phyloP scores from a whole-genome alignment of 2,888 invertebrate genomes.

The Chelonus formosanus region DNA sequence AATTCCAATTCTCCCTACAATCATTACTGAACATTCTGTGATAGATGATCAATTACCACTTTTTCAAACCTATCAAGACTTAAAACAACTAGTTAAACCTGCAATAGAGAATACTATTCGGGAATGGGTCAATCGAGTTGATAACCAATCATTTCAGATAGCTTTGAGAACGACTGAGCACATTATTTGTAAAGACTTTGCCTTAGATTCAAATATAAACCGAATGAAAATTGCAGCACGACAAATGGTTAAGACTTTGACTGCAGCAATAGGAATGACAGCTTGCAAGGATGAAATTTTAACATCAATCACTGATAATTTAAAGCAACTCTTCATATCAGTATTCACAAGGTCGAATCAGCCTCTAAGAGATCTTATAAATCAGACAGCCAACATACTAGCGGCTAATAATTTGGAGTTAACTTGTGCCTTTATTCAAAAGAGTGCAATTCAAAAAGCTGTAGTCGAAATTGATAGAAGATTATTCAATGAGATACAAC shows the following conservation, averaged over 20 bases:
- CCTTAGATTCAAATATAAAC: slow-evolving; percentile 92
- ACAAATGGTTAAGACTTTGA: slow-evolving; percentile 94
- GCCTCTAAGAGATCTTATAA: slow-evolving; percentile 83
- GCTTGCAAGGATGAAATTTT: slow-evolving; percentile 91
- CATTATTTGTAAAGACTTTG: slow-evolving; percentile 96
- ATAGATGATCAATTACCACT: slow-evolving; percentile 77
- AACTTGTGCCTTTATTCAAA: slow-evolving; percentile 97
- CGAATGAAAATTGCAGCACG: slow-evolving; percentile 93
- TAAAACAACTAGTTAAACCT: slow-evolving; percentile 86
- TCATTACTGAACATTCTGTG: slow-evolving; percentile 81
- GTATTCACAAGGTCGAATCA: slow-evolving; percentile 74
- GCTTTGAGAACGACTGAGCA: slow-evolving; percentile 96
- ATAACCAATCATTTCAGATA: slow-evolving; percentile 95
- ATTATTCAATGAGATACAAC: slow-evolving; percentile 86
- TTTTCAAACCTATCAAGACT: slow-evolving; percentile 87
- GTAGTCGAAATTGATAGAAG: slow-evolving; percentile 96
- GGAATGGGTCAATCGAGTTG: slow-evolving; percentile 95
- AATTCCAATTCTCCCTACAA: slow-evolving; percentile 72
- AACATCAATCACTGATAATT: slow-evolving; percentile 86
- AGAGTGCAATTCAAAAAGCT: slow-evolving; percentile 96
- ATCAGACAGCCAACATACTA: slow-evolving; percentile 86
- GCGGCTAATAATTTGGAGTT: slow-evolving; percentile 97
- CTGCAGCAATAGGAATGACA: slow-evolving; percentile 98
- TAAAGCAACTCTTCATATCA: slow-evolving; percentile 83
- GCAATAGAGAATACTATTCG: slow-evolving; percentile 95